These are phyloP conservation scores for Ochotona princeps DNA, from an alignment of 2,113 vertebrate species.

Conservation along the genomic window DNA sequence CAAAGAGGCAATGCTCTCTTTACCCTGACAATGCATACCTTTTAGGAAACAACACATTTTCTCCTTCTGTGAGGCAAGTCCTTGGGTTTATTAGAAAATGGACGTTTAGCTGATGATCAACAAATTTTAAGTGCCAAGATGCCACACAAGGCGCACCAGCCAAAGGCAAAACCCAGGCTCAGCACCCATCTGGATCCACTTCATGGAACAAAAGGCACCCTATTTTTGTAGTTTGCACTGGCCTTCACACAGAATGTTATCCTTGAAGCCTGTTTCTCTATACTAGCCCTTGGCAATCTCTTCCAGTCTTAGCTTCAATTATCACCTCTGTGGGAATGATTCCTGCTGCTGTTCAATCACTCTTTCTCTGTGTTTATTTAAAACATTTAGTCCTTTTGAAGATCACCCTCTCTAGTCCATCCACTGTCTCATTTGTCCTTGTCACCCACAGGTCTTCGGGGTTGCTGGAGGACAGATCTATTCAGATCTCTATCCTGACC, in stretches of 20 bases:
- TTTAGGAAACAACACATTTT: background rate
- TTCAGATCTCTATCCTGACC: background rate
- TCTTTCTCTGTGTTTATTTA: slow-evolving; percentile 65
- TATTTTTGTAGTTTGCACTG: background rate
- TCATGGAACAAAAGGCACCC: background rate
- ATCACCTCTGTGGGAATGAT: slow-evolving; percentile 66
- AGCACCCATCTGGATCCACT: background rate
- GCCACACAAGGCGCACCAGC: background rate
- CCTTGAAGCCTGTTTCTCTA: slow-evolving; percentile 40
- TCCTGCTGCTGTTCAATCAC: slow-evolving; percentile 49
- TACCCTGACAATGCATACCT: background rate
- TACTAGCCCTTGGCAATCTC: slow-evolving; percentile 19
- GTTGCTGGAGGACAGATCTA: slow-evolving; percentile 40
- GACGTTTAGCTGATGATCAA: background rate
- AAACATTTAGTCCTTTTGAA: slow-evolving; percentile 67
- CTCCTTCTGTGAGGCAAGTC: background rate
- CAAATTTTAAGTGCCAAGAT: background rate
- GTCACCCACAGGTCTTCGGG: background rate
- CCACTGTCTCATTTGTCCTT: slow-evolving; percentile 49
- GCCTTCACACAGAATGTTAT: background rate
- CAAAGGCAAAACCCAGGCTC: background rate
- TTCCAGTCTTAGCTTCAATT: slow-evolving; percentile 54
- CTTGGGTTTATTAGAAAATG: background rate
- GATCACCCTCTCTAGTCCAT: slow-evolving; percentile 6
- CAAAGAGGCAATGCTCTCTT: background rate